Conservation (phyloP, 2,888 invertebrate species). For the Ryuthela nishihirai region DNA sequence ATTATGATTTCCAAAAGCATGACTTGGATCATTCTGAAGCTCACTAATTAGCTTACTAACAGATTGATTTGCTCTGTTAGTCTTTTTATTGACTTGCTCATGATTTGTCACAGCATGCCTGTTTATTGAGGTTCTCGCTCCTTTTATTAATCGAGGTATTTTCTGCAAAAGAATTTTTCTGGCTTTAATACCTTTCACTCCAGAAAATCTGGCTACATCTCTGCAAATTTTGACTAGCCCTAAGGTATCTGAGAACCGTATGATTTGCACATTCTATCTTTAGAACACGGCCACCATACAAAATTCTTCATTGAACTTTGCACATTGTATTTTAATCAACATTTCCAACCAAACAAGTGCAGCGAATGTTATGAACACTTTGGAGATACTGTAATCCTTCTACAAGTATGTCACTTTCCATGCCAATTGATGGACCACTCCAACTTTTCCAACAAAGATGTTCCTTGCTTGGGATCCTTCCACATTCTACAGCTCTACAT, state of each 20-base stretch:
- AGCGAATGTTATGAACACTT: not conserved
- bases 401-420: slow-evolving; percentile 5
- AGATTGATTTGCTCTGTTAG: too few relatives aligned
- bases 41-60: not conserved
- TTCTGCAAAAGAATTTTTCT: not conserved
- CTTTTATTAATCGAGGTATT: not conserved
- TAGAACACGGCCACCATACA: not conserved
- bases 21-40: not conserved
- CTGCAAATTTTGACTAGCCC: not conserved
- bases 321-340: slow-evolving; percentile 3
- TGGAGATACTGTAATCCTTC: slow-evolving; percentile 1
- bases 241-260: not conserved
- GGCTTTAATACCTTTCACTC: not conserved
- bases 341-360: not conserved
- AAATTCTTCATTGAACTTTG: not conserved
- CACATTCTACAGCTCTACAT: not conserved
- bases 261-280: slow-evolving; percentile 7
- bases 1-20: slow-evolving; percentile 2
- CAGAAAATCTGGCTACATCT: not conserved
- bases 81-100: not conserved
- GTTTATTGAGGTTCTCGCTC: not conserved
- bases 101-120: not conserved
- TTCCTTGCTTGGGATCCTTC: not conserved
- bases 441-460: not conserved
- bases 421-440: not conserved